These are phyloP conservation scores for Oncorhynchus mykiss DNA, from an alignment of 2,113 vertebrate genomes.

Conservation along the genomic window DNA sequence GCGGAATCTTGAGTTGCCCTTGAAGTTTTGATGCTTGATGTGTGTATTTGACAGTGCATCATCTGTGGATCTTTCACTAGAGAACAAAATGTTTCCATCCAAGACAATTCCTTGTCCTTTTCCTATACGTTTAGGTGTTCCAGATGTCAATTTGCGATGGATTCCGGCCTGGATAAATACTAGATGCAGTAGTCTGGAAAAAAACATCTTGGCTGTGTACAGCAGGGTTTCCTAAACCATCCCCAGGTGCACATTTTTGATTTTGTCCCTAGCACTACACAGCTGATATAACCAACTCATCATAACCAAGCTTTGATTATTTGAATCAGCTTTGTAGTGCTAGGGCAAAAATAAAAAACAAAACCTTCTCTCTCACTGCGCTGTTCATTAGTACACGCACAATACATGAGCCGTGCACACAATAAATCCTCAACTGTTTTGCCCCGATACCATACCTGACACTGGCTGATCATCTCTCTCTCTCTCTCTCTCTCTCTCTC, in stretches of 20 bases:
- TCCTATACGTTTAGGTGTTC: slow-evolving; percentile 35
- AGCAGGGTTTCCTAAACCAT: slow-evolving; percentile 21
- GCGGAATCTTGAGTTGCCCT: slow-evolving; percentile 41
- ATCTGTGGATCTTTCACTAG: slow-evolving; percentile 28
- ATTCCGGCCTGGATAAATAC: slow-evolving; percentile 36
- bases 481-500: slow-evolving; percentile 8
- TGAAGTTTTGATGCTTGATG: slow-evolving; percentile 33
- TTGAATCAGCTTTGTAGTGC: too few relatives aligned
- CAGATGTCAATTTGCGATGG: neutral
- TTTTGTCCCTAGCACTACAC: slow-evolving; percentile 39
- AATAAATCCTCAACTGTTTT: slow-evolving; percentile 68
- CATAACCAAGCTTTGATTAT: too few relatives aligned
- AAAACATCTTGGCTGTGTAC: slow-evolving; percentile 33
- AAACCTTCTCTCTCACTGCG: slow-evolving; percentile 33
- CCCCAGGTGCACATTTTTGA: slow-evolving; percentile 31
- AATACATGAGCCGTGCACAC: slow-evolving; percentile 61
- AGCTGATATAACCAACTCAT: slow-evolving; percentile 57
- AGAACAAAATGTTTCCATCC: slow-evolving; percentile 53
- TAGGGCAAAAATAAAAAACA: too few relatives aligned
- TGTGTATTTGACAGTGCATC: slow-evolving; percentile 39
- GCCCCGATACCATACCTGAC: slow-evolving; percentile 64
- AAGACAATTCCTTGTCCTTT: slow-evolving; percentile 11
- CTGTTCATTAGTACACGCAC: slow-evolving; percentile 56
- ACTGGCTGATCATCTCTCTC: slow-evolving; percentile 54
- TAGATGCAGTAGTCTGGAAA: slow-evolving; percentile 16